These are phyloP conservation scores for Philopedon plagiatum DNA, from an alignment of 2,888 invertebrate genomes.

Conservation along the genomic window DNA sequence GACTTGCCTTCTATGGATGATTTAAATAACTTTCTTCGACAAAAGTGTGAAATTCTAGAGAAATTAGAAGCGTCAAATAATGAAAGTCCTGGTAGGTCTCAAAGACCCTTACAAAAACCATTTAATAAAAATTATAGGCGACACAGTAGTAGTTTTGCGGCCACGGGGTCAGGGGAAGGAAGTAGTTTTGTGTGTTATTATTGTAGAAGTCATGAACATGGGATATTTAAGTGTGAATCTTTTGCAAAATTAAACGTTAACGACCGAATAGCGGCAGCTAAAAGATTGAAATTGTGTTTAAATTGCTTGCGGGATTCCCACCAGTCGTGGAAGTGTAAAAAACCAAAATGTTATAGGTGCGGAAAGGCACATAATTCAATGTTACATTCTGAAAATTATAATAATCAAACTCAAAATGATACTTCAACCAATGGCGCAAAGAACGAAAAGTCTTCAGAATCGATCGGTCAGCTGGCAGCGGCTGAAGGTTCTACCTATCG, in stretches of 20 bases:
- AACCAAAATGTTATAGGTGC: constrained; percentile 37
- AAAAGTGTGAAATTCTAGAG: constrained; percentile 43
- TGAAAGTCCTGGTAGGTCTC: background rate
- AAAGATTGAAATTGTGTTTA: constrained; percentile 36
- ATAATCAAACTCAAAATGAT: background rate
- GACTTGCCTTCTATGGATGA: constrained; percentile 33
- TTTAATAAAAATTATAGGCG: constrained; percentile 11
- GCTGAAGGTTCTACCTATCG: no score
- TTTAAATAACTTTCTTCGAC: constrained; percentile 39
- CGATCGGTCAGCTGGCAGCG: background rate
- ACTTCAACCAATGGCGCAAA: background rate
- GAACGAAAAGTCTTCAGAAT: background rate
- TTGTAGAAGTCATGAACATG: constrained; percentile 33
- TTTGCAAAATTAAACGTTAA: background rate
- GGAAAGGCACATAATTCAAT: constrained; percentile 36
- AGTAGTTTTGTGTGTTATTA: constrained; percentile 26
- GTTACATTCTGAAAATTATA: constrained; percentile 20
- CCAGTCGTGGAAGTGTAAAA: constrained; percentile 18
- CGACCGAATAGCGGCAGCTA: constrained; percentile 8
- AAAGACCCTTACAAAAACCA: background rate
- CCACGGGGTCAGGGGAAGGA: background rate
- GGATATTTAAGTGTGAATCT: constrained; percentile 39
- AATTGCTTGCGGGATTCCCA: constrained; percentile 45
- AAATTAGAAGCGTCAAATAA: constrained; percentile 22
- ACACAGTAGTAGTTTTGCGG: constrained; percentile 9